A percentile compares a stretch with the other conserved stretches of the same genome.
phyloP scores from a whole-genome alignment of 1,140 invertebrate genomes.

The Hirudo medicinalis region DNA sequence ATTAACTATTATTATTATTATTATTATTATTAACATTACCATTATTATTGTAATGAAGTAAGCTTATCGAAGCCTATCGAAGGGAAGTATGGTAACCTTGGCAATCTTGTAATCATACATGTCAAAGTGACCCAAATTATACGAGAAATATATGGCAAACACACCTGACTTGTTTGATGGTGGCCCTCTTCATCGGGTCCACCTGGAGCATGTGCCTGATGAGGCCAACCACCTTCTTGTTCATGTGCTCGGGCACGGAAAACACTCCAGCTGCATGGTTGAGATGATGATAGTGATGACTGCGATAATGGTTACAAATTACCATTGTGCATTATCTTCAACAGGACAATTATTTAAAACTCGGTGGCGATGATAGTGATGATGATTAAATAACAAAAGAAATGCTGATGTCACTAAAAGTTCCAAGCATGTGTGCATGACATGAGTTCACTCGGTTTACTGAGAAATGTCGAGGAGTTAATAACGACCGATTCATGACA shows the following conservation, averaged over 20 bases:
- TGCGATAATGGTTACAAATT: constrained; percentile 7
- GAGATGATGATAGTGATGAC: constrained; percentile 17
- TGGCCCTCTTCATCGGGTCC: constrained; percentile 91
- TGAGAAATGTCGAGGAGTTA: neutral
- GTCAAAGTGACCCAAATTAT: too few relatives aligned
- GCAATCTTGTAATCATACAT: too few relatives aligned
- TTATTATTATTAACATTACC: too few relatives aligned
- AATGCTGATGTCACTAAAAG: neutral
- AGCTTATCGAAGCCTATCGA: too few relatives aligned
- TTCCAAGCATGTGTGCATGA: neutral
- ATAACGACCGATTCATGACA: neutral
- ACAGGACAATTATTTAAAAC: neutral
- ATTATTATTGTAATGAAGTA: too few relatives aligned
- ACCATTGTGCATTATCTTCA: neutral
- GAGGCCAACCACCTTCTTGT: constrained; percentile 82
- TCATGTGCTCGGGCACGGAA: constrained; percentile 93
- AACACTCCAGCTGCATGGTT: constrained; percentile 72
- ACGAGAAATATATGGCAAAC: constrained; percentile 19
- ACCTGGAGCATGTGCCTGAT: constrained; percentile 94
- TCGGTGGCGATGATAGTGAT: neutral
- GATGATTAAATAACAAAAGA: too few relatives aligned
- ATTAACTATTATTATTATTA: too few relatives aligned
- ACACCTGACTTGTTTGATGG: constrained; percentile 89
- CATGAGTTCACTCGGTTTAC: too few relatives aligned
- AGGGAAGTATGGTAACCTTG: too few relatives aligned